These are phyloP conservation scores for Ovibos moschatus DNA, from an alignment of 2,113 vertebrate species.

Conservation along the genomic window DNA sequence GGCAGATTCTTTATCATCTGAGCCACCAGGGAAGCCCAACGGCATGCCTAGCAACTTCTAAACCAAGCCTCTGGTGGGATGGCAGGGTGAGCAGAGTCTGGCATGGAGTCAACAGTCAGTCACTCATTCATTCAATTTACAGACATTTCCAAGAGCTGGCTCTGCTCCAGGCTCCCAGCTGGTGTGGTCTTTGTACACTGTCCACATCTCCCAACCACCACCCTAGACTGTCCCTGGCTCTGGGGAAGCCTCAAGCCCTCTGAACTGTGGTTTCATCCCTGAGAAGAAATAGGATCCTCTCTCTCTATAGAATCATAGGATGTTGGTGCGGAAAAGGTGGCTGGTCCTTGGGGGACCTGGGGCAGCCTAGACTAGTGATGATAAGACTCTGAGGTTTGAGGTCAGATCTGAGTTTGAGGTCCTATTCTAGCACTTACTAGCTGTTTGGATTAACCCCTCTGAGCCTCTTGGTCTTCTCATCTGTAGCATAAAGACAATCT, in stretches of 20 bases:
- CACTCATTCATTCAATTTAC: background rate
- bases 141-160: background rate
- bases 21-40: background rate
- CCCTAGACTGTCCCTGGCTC: background rate
- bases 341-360: background rate
- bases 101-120: background rate
- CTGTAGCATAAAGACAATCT: background rate
- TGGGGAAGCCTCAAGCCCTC: background rate
- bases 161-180: background rate
- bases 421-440: background rate
- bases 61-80: background rate
- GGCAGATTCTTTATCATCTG: background rate
- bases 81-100: background rate
- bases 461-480: background rate
- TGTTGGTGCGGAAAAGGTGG: background rate
- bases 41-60: background rate
- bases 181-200: background rate
- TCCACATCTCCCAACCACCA: background rate
- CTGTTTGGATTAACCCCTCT: background rate
- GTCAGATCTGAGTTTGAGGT: background rate
- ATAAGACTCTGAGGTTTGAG: background rate
- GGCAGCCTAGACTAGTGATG: background rate
- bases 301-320: background rate
- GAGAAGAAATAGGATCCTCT: background rate
- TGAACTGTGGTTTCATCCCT: background rate